Evolutionary conservation across 2,797 vertebrate genomes (phyloP).

Genomic region (Hafferia zeledoni): DNA sequence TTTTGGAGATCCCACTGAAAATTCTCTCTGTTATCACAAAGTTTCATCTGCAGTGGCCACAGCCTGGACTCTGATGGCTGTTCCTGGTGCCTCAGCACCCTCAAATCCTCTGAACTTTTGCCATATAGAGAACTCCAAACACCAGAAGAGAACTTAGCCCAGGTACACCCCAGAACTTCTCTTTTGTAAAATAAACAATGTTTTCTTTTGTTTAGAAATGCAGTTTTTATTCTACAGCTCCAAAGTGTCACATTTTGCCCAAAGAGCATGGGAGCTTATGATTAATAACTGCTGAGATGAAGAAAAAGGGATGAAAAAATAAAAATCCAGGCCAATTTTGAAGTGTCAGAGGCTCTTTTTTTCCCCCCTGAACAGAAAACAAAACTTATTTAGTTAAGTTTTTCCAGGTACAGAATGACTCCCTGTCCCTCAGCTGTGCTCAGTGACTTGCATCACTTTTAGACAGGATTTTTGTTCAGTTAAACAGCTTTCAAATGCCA

Average conservation of each 20-base stretch:
- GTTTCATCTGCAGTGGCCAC: neutral
- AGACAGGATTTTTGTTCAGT: constrained; percentile 4
- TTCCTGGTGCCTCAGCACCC: neutral
- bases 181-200: constrained; percentile 7
- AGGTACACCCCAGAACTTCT: neutral
- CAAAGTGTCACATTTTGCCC: neutral
- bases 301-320: neutral
- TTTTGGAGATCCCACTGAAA: constrained; percentile 10
- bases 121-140: neutral
- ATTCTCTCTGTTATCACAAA: constrained; percentile 1
- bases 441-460: constrained; percentile 12
- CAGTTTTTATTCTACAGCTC: neutral
- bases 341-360: neutral
- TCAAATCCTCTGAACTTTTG: neutral
- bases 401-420: constrained; percentile 28
- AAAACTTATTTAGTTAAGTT: constrained; percentile 3
- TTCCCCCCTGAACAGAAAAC: neutral
- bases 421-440: neutral
- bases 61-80: neutral
- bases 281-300: constrained; percentile 27
- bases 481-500: constrained; percentile 43
- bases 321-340: neutral
- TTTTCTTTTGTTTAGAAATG: neutral
- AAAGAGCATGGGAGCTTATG: neutral
- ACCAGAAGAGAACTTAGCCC: neutral